Evolutionary conservation across 2,113 vertebrate species (phyloP), one percentile per base, ranked within the genome.

Genomic region (Pyxicephalus adspersus): DNA sequence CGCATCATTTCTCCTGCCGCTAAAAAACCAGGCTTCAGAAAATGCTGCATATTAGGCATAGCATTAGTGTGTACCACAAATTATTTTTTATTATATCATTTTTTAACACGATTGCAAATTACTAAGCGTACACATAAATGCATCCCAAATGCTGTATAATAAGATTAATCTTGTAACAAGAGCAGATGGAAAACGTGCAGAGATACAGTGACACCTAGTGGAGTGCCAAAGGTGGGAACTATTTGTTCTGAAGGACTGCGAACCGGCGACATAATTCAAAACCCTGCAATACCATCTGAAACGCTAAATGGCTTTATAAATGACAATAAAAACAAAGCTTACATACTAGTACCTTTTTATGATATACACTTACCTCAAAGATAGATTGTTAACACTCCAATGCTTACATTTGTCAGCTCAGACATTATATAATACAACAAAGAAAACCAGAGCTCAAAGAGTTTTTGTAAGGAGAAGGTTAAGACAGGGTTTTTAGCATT

Each of bases 81-180:
- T 64, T 54, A 38, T 64, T 81, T 64, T 72, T 81, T 72, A 45
- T 55, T 20, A 64, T 64, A 34, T 29, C 71, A 51, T 73, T 80
- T 68, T 63, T 81, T 64, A 74, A 82, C 52, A 64, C 60, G 54
- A 65, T 66, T 57, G 54, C 54, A 76, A 83, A 76, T 70, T 83
- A 60, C 29, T 83, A 34, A 68, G 76, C 31, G 23, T 60, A 83
- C 45, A 63, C 20, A 75, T 34, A 82, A 82, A 75, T 82, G 61
- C 52, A 51, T 80, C 57, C 34, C 63, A 63, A 61, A 61, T 61
- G 63, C 28, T 51, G 52, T 38, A 60, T 25, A 45, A 68, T 60
- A 45, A 60, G 52, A 57, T 68, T 58, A 58, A 34, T 52, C 63
- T 70, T 26, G 61, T 13, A 68, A 66, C 28, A 66, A 19, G 16